Evolutionary conservation across 2,888 invertebrate species (phyloP), one percentile per base, ranked within the genome.

Genomic region (Sinelater perroti): DNA sequence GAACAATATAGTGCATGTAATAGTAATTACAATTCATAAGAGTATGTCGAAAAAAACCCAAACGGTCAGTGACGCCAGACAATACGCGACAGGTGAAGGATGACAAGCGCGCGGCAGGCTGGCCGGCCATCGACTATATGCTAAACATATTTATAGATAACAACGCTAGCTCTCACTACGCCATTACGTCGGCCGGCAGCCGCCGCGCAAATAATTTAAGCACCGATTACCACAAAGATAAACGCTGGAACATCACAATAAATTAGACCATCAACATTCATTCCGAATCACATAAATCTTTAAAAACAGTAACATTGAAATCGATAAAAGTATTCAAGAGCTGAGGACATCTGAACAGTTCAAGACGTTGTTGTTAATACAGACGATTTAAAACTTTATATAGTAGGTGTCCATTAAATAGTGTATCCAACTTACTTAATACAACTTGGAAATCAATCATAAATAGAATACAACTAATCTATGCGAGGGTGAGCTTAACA

Each of bases 301-400:
- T 73, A 67, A 76, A 77, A 78, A 78, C 76, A 75, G 74, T 77
- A 77, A 77, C 78, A 77, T 75, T 76, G 42, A 70, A 78, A 72
- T 74, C 72, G 73, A 72, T 75, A 74, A 53, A 53, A 40, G 42
- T 70, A 74, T 68, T 68, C 71, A 68, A 53, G 28, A 57, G 51
- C 52, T 56, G 56, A 60, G 52, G 53, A 60, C 51, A 18, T 56
- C 38, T 50, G 50, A 52, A 57, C 31, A 52, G 35, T 57, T 46
- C 30, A 50, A 51, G 51, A 56, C 45, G 35, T 38, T 52, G 35
- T 38, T 52, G 33, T 52, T 53, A 45, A 35, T 45, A 53, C 44
- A 44, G 31, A 52, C 18, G 20, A 44, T 44, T 40, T 51, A 42
- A 51, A 51, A 51, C 38, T 50, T 50, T 50, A 17, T 13, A 28